Evolutionary conservation across 2,797 vertebrate species (phyloP), one percentile per base, ranked within the genome.

Genomic region (Remorina albescens): DNA sequence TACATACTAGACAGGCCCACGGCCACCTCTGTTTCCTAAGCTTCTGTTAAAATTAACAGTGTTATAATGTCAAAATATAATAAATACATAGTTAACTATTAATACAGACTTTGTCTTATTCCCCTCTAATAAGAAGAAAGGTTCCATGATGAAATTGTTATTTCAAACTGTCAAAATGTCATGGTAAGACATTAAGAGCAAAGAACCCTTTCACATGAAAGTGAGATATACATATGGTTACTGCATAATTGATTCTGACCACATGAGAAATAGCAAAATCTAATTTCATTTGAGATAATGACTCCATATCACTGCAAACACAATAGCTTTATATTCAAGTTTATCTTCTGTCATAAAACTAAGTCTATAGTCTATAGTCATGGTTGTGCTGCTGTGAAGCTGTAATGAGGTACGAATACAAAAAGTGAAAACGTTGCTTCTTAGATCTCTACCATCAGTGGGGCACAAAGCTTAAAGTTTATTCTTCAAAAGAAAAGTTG

Each of bases 1-100:
- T 56, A 75, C 21, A 8, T 83, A 44, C 39, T 15, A 28, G 26
- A 78, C 41, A 34, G 37, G 39, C 11, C 49, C 36, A 62, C 25
- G 21, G 19, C 46, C 37, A 42, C 23, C 28, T 19, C 28, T 15
- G 15, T 47, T 37, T 47, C 19, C 32, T 5, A 3, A 18, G 5
- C 15, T 13, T 10, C 12, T 47, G 21, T 49, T 60, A 7, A 26
- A 13, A 2, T 15, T 5, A 58, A 47, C 5, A 11, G 1, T 26
- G 8, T 50, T 34, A 34, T 34, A n/a, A n/a, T n/a, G n/a, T n/a
- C n/a, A n/a, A n/a, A n/a, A n/a, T n/a, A n/a, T n/a, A n/a, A n/a
- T 0, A 25, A 21, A 55, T 23, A 34, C 61, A 16, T n/a, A 9
- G 1, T 25, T 5, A 34, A 59, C 18, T 49, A 36, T 36, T 36